Base-by-base conservation (phyloP, 2,888 invertebrate species). In the Synergus japonicus region DNA sequence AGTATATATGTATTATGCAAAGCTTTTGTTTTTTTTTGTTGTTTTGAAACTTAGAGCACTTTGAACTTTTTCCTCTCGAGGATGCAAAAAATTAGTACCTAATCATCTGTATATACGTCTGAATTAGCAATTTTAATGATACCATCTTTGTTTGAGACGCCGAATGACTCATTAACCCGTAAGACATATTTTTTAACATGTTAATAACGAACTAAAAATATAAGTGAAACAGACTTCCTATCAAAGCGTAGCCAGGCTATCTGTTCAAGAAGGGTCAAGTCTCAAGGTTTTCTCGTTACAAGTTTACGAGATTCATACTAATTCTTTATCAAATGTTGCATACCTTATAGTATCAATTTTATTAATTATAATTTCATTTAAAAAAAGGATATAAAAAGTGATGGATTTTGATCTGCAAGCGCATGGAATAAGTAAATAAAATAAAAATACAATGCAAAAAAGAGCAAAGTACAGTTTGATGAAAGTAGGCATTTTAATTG, bases 221-320 rank as follows among this genome's bases (percentile, higher is more conserved):
- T 76, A 78, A 79, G 46, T 64, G 73, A 78, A 46, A 64, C 77
- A 77, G 69, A 78, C 78, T 43, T 63, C 67, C 60, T 77, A 81
- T 83, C 76, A 76, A 69, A 67, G 43, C 41, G 79, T 82, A 78
- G 76, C 29, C 43, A 60, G 46, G 82, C 77, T 84, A 84, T 85
- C 82, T 69, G 18, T n/a, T 63, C 49, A 60, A 58, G 76, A 77
- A 78, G 79, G 84, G 85, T 85, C 83, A 83, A 82, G 81, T 80
- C 81, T 84, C 84, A 84, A 85, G 84, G 85, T 82, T 80, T 69
- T 58, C 76, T 76, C 41, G 54, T 76, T 79, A 60, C 46, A 65
- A 65, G 18, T 77, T 76, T 60, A 73, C 69, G 58, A 77, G 63
- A 66, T 60, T 67, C 66, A 80, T 80, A 69, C 22, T 63, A 29